These are phyloP conservation scores for Tachycineta bicolor DNA, from an alignment of 2,113 vertebrate species.

Conservation along the genomic window DNA sequence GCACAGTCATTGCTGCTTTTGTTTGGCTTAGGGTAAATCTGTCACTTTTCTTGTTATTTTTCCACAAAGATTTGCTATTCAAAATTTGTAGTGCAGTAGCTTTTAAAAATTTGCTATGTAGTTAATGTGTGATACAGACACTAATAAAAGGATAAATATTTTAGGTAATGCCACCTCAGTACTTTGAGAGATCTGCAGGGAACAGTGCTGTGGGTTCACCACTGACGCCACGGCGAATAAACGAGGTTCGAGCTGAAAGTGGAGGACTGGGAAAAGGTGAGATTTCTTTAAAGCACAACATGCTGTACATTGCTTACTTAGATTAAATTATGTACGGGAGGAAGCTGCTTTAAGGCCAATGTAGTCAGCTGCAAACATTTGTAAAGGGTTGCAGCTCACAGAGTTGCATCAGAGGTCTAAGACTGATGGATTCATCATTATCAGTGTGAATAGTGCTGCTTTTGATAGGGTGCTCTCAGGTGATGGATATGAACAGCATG, in stretches of 20 bases:
- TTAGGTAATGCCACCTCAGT: constrained; percentile 91
- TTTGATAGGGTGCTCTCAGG: neutral
- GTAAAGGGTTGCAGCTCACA: neutral
- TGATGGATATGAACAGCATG: neutral
- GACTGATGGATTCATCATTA: accelerated
- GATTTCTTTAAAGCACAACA: neutral
- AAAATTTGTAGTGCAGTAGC: neutral
- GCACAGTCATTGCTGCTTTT: neutral
- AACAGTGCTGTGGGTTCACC: constrained; percentile 60
- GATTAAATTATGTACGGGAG: neutral
- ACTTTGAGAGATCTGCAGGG: constrained; percentile 80
- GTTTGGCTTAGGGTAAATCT: neutral
- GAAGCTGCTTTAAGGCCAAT: accelerated
- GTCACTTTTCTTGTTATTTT: neutral
- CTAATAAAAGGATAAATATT: neutral
- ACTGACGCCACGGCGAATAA: constrained; percentile 72
- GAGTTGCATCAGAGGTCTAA: too few species aligned
- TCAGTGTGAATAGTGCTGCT: neutral
- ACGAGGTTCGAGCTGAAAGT: constrained; percentile 75
- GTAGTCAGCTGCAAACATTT: neutral
- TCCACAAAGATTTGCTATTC: neutral
- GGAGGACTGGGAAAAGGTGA: constrained; percentile 75
- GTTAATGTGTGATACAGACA: neutral
- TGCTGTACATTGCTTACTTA: neutral
- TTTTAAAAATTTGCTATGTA: neutral